Conservation (phyloP, 37 sponge, comb jelly and placozoan genomes). For the Petrosia ficiformis region DNA sequence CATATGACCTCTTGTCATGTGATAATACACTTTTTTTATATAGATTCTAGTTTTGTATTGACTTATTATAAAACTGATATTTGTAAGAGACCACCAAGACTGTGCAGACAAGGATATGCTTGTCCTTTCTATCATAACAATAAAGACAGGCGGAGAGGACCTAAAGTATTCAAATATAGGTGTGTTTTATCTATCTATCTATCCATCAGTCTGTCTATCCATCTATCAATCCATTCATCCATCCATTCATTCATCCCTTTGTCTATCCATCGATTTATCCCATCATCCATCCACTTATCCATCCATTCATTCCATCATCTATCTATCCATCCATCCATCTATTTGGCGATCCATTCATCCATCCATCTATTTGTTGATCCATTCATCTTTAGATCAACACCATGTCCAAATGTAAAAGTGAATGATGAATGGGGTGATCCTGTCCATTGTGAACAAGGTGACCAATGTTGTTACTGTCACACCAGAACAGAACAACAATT, state of each 20-base stretch:
- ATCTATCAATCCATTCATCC: too few species aligned
- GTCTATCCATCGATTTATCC: too few species aligned
- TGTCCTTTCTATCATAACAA: constrained; percentile 97
- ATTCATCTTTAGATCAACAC: constrained; percentile 94
- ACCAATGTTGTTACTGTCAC: constrained; percentile 93
- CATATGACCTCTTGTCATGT: background rate
- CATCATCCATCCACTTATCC: too few species aligned
- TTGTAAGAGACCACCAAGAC: constrained; percentile 88
- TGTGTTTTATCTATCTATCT: too few species aligned
- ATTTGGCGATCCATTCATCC: too few species aligned
- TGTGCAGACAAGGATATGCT: constrained; percentile 97
- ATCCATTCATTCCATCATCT: too few species aligned
- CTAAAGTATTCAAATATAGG: constrained; percentile 84
- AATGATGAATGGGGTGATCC: constrained; percentile 99
- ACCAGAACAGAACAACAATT: constrained; percentile 98
- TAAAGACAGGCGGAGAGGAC: constrained; percentile 91
- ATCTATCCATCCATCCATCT: too few species aligned
- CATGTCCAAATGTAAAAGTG: constrained; percentile 94
- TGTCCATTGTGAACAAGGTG: constrained; percentile 81
- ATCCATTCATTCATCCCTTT: too few species aligned
- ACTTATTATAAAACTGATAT: constrained; percentile 97
- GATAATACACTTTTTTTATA: background rate
- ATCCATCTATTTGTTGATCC: too few species aligned
- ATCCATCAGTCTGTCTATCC: too few species aligned
- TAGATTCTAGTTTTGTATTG: constrained; percentile 92